Evolutionary conservation across 2,113 vertebrate genomes (phyloP).

Genomic region (Crocuta crocuta): DNA sequence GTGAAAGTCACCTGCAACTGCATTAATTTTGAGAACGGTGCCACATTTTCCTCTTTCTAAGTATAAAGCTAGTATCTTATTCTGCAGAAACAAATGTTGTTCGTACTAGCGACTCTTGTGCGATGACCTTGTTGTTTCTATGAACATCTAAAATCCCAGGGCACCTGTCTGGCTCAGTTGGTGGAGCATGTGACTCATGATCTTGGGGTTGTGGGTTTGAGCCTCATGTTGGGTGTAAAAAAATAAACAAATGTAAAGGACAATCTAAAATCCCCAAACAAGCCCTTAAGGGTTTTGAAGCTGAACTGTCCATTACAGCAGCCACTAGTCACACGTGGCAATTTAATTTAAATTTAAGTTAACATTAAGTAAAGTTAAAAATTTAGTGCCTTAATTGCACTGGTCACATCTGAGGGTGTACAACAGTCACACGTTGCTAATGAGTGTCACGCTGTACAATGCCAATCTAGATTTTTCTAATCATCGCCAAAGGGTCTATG

Average conservation of each 20-base stretch:
- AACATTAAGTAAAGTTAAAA: constrained; percentile 47
- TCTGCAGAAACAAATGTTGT: neutral
- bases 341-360: neutral
- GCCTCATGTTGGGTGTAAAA: neutral
- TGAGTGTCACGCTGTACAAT: neutral
- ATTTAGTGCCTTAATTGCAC: neutral
- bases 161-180: neutral
- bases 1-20: neutral
- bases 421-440: neutral
- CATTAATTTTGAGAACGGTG: neutral
- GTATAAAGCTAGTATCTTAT: neutral
- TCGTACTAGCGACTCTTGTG: neutral
- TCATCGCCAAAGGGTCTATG: neutral
- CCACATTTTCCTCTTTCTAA: neutral
- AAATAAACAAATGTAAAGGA: neutral
- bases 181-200: neutral
- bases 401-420: neutral
- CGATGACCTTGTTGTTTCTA: neutral
- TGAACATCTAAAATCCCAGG: neutral
- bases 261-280: neutral
- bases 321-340: neutral
- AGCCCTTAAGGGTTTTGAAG: neutral
- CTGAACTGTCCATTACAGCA: neutral
- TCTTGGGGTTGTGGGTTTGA: neutral
- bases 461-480: neutral